Conservation (phyloP, 2,113 vertebrate genomes). For the Piaya cayana region DNA sequence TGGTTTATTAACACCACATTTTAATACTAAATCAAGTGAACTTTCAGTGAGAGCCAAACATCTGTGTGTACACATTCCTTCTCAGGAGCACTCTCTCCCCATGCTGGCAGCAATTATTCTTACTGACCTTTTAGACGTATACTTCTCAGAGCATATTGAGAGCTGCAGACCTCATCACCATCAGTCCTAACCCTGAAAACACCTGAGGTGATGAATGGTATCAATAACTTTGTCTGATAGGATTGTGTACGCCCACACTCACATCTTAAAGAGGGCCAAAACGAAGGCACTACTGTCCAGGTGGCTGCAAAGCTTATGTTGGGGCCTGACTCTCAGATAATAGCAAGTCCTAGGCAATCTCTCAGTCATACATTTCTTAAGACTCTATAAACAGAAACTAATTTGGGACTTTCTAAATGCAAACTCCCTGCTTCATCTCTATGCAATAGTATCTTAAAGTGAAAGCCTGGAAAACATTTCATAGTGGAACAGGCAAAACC, state of each 20-base stretch:
- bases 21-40: conserved; percentile 55
- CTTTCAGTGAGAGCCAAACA: conserved; percentile 61
- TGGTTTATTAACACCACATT: conserved; percentile 53
- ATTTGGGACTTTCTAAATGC: neutral
- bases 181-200: neutral
- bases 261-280: neutral
- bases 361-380: neutral
- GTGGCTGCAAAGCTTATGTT: neutral
- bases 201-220: rapidly evolving
- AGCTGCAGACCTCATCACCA: neutral
- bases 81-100: conserved; percentile 4
- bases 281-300: neutral
- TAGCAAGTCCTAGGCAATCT: neutral
- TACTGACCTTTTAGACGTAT: conserved; percentile 29
- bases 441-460: neutral
- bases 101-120: neutral
- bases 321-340: neutral
- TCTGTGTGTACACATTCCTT: conserved; percentile 52
- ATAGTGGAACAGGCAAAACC: neutral
- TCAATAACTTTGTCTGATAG: neutral
- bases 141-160: neutral
- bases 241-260: neutral
- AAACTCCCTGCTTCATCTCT: neutral
- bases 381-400: neutral
- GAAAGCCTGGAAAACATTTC: neutral